A percentile compares a stretch with the other conserved stretches of the same genome.
These are phyloP conservation scores for Loriculus beryllinus DNA, from an alignment of 2,797 vertebrate genomes.

Conservation along the genomic window DNA sequence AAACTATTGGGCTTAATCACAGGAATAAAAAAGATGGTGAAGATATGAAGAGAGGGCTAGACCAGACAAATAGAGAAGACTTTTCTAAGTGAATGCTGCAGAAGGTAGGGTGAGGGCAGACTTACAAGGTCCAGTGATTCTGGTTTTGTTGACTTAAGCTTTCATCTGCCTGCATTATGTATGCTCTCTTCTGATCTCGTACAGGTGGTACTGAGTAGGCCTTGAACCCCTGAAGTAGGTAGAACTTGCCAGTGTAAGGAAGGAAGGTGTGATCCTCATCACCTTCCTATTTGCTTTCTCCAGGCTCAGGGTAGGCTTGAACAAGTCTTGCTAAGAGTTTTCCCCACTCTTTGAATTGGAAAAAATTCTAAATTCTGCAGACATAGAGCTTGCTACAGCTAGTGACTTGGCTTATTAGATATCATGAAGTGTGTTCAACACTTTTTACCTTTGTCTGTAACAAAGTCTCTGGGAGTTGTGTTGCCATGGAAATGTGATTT, in stretches of 20 bases:
- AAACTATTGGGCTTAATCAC: not conserved
- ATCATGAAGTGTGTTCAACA: not conserved
- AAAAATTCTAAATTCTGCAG: not conserved
- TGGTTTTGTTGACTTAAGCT: not conserved
- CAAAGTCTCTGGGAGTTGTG: not conserved
- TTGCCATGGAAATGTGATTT: conserved; percentile 50
- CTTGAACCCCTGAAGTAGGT: not conserved
- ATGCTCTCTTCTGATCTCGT: not conserved
- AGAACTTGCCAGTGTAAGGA: not conserved
- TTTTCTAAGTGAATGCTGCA: not conserved
- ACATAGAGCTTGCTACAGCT: not conserved
- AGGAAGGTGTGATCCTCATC: not conserved
- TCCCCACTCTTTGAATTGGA: not conserved
- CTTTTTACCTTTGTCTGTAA: not conserved
- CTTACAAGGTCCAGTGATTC: not conserved
- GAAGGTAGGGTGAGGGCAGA: not conserved
- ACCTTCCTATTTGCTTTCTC: not conserved
- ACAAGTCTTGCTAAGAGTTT: not conserved
- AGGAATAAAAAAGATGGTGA: not conserved
- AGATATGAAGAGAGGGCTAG: not conserved
- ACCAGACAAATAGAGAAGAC: not conserved
- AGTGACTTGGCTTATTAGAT: not conserved
- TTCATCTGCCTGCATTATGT: not conserved
- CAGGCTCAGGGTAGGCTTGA: not conserved
- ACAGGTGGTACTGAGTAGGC: not conserved